Conservation (phyloP, 2,113 vertebrate genomes). For the Entomyzon cyanotis region DNA sequence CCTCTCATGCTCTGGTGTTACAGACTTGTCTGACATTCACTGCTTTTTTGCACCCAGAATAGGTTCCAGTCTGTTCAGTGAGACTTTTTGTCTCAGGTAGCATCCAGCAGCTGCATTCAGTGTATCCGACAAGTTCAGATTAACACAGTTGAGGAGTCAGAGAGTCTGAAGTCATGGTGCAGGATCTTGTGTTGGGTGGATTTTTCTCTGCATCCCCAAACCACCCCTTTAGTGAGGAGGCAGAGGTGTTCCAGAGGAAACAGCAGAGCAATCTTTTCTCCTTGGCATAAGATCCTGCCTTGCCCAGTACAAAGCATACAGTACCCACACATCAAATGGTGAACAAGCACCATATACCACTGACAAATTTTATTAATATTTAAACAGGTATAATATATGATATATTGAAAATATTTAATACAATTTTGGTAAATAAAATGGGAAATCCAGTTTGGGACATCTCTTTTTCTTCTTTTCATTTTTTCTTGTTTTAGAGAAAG, state of each 20-base stretch:
- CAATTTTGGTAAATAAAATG: background rate
- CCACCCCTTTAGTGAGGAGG: background rate
- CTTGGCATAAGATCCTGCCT: background rate
- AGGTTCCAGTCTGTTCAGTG: background rate
- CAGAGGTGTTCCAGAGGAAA: background rate
- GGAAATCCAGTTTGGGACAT: background rate
- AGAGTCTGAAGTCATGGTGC: background rate
- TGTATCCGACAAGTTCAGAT: background rate
- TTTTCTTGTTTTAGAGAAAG: background rate
- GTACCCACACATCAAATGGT: background rate
- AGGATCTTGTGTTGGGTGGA: background rate
- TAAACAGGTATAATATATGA: background rate
- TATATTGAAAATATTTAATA: background rate
- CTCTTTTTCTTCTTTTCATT: fast-evolving
- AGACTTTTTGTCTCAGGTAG: background rate
- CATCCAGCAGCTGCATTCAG: background rate
- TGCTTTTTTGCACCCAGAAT: background rate
- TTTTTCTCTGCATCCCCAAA: background rate
- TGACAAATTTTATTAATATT: background rate
- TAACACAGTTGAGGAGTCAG: background rate
- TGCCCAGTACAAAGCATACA: fast-evolving
- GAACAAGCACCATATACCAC: background rate
- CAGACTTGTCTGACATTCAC: background rate
- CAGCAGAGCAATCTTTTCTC: background rate
- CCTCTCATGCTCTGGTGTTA: background rate